Evolutionary conservation across 2,113 vertebrate species (phyloP).

Genomic region (Halcyon senegalensis): DNA sequence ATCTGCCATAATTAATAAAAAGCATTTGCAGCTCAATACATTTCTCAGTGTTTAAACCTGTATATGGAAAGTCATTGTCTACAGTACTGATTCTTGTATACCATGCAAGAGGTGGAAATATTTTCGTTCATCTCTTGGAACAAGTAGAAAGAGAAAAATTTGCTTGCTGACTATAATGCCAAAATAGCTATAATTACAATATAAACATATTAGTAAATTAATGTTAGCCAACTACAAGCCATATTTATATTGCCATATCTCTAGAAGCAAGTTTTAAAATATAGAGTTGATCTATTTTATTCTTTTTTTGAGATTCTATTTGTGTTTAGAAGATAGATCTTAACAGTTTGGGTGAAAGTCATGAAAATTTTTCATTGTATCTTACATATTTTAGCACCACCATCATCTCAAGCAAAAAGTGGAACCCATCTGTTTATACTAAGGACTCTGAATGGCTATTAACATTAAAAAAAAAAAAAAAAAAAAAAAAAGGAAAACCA

Average conservation of each 20-base stretch:
- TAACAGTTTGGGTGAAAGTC: background rate
- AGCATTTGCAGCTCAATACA: background rate
- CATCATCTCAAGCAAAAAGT: background rate
- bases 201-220: background rate
- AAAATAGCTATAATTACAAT: background rate
- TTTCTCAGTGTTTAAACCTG: background rate
- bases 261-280: background rate
- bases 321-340: background rate
- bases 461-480: background rate
- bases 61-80: background rate
- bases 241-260: background rate
- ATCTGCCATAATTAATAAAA: slow-evolving; percentile 11
- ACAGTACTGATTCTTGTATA: background rate
- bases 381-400: background rate
- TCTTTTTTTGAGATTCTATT: background rate
- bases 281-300: background rate
- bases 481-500: background rate
- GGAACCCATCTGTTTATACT: background rate
- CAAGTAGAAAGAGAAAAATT: background rate
- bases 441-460: background rate
- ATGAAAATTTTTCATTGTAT: background rate
- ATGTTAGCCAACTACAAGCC: background rate
- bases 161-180: background rate
- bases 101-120: background rate
- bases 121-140: background rate